Evolutionary conservation across 2,797 vertebrate genomes (phyloP), one percentile per base, ranked within the genome.

Genomic region (Coccyzus lansbergi): DNA sequence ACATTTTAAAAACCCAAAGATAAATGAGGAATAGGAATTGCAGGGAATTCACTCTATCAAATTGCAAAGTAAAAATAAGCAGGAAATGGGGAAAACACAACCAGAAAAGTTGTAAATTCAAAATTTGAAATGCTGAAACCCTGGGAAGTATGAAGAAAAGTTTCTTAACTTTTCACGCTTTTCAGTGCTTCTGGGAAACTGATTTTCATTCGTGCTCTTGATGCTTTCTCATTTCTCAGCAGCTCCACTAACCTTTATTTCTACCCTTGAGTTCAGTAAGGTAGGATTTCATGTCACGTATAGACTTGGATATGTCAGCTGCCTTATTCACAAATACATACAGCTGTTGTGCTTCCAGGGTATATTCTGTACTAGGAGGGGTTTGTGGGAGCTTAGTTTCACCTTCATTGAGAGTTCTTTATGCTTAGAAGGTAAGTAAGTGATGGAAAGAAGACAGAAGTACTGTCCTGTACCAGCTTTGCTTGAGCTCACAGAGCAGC

Each of bases 141-240:
- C 38, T 88, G 65, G 29, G 44, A 93, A 83, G 65, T 51, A 36
- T 58, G 91, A 80, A 16, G 20, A 81, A 86, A 78, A 38, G 8
- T 74, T 90, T 65, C 55, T 75, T 93, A 74, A 87, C 64, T 82
- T 82, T 82, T 90, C 28, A n/a, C 59, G n/a, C 46, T 85, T 59
- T 28, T 46, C 22, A 10, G 4, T 60, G 62, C 31, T 18, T 94
- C 28, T 33, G 26, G 40, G 40, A 83, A 40, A 38, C 55, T 85
- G 46, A 56, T 84, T 94, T 94, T 91, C 44, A 60, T 83, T 86
- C 33, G 56, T 77, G 44, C 55, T 86, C 12, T 69, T 60, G 34
- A 44, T 93, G 48, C 49, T 74, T 90, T 92, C 53, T 18, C 15
- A 7, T 88, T 90, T 86, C 55, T 89, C 38, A 71, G 52, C 53